phyloP scores from a whole-genome alignment of 2,797 vertebrate genomes.

The Oceanodroma leucorhoa region DNA sequence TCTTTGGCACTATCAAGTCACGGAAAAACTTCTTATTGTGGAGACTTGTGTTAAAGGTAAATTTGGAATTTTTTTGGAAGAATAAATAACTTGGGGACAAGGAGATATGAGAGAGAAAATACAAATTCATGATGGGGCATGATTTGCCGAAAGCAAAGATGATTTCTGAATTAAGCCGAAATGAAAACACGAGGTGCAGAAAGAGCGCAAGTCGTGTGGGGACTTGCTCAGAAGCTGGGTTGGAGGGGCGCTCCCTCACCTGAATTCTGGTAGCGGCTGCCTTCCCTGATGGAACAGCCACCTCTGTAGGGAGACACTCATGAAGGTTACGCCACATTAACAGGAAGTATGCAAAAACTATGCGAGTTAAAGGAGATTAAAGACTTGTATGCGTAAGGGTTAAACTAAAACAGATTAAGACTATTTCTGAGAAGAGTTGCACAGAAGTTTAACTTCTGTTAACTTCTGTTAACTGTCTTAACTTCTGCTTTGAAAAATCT shows the following conservation, averaged over 20 bases:
- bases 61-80: background rate
- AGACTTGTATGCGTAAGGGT: background rate
- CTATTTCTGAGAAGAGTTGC: background rate
- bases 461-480: background rate
- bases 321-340: background rate
- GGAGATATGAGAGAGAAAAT: background rate
- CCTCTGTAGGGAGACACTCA: background rate
- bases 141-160: background rate
- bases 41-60: background rate
- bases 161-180: background rate
- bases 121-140: background rate
- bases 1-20: background rate
- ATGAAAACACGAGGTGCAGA: background rate
- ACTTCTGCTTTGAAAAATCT: background rate
- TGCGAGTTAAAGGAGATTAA: background rate
- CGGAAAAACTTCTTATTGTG: background rate
- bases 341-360: background rate
- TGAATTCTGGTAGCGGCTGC: background rate
- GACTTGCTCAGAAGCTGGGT: background rate
- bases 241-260: background rate
- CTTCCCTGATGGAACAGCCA: rapidly evolving
- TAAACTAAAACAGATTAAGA: background rate
- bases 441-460: background rate
- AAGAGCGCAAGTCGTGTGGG: background rate
- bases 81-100: background rate